These are phyloP conservation scores for Brachystomella parvula DNA, from an alignment of 1,140 invertebrate genomes.

Conservation along the genomic window DNA sequence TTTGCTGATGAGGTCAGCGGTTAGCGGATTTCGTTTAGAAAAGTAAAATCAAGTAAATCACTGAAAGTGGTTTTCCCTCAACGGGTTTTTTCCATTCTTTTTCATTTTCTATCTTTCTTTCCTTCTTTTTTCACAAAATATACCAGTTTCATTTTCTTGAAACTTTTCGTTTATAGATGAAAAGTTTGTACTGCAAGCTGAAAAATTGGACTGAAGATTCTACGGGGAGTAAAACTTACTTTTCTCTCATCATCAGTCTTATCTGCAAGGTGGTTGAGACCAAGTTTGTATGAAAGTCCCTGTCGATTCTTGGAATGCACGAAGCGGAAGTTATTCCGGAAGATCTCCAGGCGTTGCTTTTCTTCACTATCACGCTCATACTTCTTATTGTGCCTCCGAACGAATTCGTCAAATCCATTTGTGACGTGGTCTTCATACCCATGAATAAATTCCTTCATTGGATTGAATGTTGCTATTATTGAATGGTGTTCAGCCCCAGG, in stretches of 20 bases:
- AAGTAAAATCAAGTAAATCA: no score
- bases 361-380: constrained; percentile 63
- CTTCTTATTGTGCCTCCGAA: constrained; percentile 59
- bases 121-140: no score
- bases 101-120: background rate
- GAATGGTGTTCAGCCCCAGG: constrained; percentile 60
- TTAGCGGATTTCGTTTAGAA: no score
- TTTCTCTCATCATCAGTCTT: constrained; percentile 66
- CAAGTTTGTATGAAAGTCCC: constrained; percentile 61
- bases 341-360: constrained; percentile 62
- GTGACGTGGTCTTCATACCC: constrained; percentile 63
- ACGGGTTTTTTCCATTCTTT: background rate
- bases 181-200: no score
- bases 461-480: constrained; percentile 71
- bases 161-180: no score
- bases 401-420: constrained; percentile 68
- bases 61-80: no score
- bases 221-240: constrained; percentile 14
- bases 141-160: no score
- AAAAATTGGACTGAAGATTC: no score
- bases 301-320: constrained; percentile 78
- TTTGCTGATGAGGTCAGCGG: no score
- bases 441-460: constrained; percentile 83
- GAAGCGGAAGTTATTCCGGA: constrained; percentile 76
- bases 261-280: constrained; percentile 84